These are phyloP conservation scores for Thereva unica DNA, from an alignment of 2,888 invertebrate genomes.

Conservation along the genomic window DNA sequence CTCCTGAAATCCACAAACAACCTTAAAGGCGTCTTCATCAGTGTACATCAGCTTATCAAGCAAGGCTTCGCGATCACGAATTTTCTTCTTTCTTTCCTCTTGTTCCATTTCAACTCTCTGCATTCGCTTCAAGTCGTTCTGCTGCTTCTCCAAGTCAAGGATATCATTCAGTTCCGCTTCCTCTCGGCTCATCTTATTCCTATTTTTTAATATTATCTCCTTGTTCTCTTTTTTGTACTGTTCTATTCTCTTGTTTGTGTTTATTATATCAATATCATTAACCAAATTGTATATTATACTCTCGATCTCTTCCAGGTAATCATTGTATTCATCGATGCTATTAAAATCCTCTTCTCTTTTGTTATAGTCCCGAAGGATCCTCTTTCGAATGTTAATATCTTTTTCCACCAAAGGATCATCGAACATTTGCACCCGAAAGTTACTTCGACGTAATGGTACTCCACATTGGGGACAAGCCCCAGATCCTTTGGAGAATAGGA, in stretches of 20 bases:
- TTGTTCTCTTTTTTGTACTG: constrained; percentile 90
- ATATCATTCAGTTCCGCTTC: constrained; percentile 87
- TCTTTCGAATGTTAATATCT: constrained; percentile 92
- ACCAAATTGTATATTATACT: constrained; percentile 87
- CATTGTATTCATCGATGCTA: constrained; percentile 83
- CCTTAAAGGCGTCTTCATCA: constrained; percentile 85
- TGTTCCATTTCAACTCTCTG: constrained; percentile 67
- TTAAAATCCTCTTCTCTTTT: constrained; percentile 94
- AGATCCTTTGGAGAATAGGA: constrained; percentile 94
- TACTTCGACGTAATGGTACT: constrained; percentile 82
- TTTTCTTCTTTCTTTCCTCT: constrained; percentile 79
- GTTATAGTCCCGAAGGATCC: constrained; percentile 88
- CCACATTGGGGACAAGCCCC: constrained; percentile 94
- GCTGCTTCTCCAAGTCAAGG: constrained; percentile 78
- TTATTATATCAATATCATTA: constrained; percentile 85
- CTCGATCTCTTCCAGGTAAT: constrained; percentile 95
- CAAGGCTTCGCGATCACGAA: constrained; percentile 85
- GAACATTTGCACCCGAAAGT: constrained; percentile 92
- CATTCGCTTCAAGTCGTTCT: constrained; percentile 72
- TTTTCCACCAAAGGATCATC: constrained; percentile 97
- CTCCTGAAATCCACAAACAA: constrained; percentile 79
- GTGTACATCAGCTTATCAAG: constrained; percentile 96
- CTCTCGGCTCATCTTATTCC: constrained; percentile 74
- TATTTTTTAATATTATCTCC: constrained; percentile 80
- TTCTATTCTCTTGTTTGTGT: constrained; percentile 88